Conservation (phyloP, 92 coral and sea anemone species). For the Palythoa caribaeorum region DNA sequence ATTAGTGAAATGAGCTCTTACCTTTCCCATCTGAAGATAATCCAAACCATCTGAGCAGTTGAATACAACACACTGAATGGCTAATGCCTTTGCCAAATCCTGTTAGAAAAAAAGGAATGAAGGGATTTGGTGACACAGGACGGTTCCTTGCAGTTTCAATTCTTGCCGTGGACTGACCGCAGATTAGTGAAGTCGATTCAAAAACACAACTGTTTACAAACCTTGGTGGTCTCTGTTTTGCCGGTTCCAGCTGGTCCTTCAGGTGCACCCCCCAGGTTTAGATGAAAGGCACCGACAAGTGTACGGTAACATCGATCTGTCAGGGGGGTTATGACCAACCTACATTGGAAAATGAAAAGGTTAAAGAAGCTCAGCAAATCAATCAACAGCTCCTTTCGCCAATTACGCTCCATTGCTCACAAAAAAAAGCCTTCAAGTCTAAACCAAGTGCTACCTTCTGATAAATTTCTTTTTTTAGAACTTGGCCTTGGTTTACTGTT, state of each 20-base stretch:
- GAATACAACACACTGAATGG: slow-evolving; percentile 99
- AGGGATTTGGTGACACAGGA: neutral
- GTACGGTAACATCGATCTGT: slow-evolving; percentile 99
- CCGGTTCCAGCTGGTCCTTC: slow-evolving; percentile 99
- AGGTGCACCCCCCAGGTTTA: slow-evolving; percentile 99
- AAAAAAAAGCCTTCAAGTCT: no score
- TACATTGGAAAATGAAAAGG: slow-evolving; percentile 26
- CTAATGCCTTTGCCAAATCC: slow-evolving; percentile 99
- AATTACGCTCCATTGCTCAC: no score
- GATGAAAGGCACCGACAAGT: slow-evolving; percentile 97
- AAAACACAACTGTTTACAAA: slow-evolving; percentile 27
- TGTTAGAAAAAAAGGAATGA: slow-evolving; percentile 11
- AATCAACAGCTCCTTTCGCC: neutral
- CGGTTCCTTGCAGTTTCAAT: no score
- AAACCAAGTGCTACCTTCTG: no score
- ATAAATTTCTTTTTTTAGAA: no score
- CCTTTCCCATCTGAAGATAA: slow-evolving; percentile 99
- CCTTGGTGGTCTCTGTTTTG: slow-evolving; percentile 99
- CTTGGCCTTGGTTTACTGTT: no score
- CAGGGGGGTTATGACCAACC: slow-evolving; percentile 99
- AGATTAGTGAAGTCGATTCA: neutral
- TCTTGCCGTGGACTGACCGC: neutral
- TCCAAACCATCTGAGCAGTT: slow-evolving; percentile 99
- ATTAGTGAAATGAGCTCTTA: slow-evolving; percentile 17
- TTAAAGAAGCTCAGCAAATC: no score